phyloP scores from a whole-genome alignment of 2,888 invertebrate species.

The Hartigia nigra region DNA sequence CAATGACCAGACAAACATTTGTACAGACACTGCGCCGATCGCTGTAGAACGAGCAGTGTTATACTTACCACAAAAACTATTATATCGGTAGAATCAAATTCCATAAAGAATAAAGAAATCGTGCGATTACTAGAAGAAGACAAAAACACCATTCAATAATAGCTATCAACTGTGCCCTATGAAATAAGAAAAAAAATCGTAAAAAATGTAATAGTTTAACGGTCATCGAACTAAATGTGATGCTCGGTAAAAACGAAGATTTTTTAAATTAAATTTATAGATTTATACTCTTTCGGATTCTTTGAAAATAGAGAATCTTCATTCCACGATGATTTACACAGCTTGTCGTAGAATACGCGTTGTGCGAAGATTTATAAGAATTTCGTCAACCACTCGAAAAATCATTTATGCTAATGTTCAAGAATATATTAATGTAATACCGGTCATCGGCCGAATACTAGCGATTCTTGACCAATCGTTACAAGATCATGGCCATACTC shows the following conservation, averaged over 20 bases:
- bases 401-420: not conserved
- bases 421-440: constrained; percentile 38
- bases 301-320: not conserved
- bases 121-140: not conserved
- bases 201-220: not conserved
- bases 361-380: not conserved
- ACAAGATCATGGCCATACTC: constrained; percentile 57
- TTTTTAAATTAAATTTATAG: not conserved
- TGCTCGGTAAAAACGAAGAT: not conserved
- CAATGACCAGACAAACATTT: not conserved
- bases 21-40: not conserved
- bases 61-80: not conserved
- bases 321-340: not conserved
- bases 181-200: not conserved
- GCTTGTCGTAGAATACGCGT: not conserved
- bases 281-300: not conserved
- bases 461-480: constrained; percentile 45
- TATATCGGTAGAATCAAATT: not conserved
- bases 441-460: constrained; percentile 56
- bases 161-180: not conserved
- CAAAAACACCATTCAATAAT: not conserved
- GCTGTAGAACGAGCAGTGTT: not conserved
- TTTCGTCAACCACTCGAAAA: not conserved
- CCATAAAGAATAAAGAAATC: not conserved
- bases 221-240: not conserved